These are phyloP conservation scores for Himalopsyche tibetana DNA, from an alignment of 2,888 invertebrate genomes.

Conservation along the genomic window DNA sequence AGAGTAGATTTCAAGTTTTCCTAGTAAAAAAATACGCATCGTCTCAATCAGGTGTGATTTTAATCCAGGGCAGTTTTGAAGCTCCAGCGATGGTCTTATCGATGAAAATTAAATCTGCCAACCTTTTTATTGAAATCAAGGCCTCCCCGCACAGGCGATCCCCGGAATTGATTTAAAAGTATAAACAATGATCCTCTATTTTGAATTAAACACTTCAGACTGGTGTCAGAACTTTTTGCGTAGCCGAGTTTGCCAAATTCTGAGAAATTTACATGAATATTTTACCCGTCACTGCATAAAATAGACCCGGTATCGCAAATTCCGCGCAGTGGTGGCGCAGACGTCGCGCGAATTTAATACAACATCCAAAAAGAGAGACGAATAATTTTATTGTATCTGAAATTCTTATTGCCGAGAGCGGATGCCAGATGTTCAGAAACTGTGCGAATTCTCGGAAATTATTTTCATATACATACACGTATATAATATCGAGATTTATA, in stretches of 20 bases:
- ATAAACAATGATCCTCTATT: background rate
- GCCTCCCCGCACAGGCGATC: background rate
- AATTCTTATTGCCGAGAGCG: conserved; percentile 57
- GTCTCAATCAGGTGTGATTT: too few relatives aligned
- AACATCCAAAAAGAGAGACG: conserved; percentile 40
- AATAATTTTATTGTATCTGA: conserved; percentile 59
- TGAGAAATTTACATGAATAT: conserved; percentile 58
- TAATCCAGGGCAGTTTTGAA: too few relatives aligned
- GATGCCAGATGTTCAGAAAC: conserved; percentile 59
- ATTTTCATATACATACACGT: background rate
- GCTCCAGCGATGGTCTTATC: too few relatives aligned
- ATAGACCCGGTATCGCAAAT: conserved; percentile 54
- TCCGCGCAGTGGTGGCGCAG: conserved; percentile 58
- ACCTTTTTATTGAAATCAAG: background rate
- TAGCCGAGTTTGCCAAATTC: conserved; percentile 47
- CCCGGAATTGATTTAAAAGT: background rate
- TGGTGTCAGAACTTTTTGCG: conserved; percentile 40
- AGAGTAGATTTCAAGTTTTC: too few relatives aligned
- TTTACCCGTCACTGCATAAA: conserved; percentile 57
- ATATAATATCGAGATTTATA: background rate
- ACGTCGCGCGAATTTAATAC: conserved; percentile 52
- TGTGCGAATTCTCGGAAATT: conserved; percentile 1
- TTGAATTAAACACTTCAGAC: conserved; percentile 33
- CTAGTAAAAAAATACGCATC: too few relatives aligned
- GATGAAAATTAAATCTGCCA: too few relatives aligned